Evolutionary conservation across 2,113 vertebrate species (phyloP).

Genomic region (Brienomyrus longianalis): DNA sequence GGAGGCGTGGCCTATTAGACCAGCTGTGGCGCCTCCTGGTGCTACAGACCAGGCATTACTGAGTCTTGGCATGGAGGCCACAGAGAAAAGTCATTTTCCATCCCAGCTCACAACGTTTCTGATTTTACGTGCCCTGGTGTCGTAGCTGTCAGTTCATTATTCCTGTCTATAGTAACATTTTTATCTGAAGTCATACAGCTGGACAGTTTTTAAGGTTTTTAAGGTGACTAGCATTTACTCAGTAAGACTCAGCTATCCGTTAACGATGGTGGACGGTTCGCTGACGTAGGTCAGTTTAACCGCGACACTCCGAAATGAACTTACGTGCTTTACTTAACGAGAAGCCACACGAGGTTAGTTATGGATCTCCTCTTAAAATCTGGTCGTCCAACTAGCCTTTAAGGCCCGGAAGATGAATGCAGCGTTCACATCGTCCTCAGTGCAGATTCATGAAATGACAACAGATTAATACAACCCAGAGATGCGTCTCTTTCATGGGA

Average conservation of each 20-base stretch:
- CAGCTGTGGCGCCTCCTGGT: not conserved
- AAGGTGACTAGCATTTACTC: not conserved
- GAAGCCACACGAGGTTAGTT: not conserved
- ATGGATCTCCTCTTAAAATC: not conserved
- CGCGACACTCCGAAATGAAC: not conserved
- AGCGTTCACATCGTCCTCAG: not conserved
- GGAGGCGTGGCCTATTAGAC: not conserved
- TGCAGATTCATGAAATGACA: not conserved
- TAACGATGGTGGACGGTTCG: not conserved
- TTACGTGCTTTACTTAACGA: not conserved
- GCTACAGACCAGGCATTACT: not conserved
- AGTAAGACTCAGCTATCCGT: not conserved
- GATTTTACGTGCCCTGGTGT: not conserved
- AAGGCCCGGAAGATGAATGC: not conserved
- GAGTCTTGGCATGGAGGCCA: not conserved
- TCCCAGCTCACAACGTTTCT: not conserved
- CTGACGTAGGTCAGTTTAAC: not conserved
- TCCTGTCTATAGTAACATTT: not conserved
- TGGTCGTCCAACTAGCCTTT: not conserved
- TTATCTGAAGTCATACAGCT: not conserved
- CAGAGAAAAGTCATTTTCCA: not conserved
- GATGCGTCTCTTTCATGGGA: not conserved
- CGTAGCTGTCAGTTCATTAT: not conserved
- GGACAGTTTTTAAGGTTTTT: not conserved
- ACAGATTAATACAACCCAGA: not conserved